phyloP scores from a whole-genome alignment of 2,888 invertebrate genomes.

The Rhyacophila evoluta region DNA sequence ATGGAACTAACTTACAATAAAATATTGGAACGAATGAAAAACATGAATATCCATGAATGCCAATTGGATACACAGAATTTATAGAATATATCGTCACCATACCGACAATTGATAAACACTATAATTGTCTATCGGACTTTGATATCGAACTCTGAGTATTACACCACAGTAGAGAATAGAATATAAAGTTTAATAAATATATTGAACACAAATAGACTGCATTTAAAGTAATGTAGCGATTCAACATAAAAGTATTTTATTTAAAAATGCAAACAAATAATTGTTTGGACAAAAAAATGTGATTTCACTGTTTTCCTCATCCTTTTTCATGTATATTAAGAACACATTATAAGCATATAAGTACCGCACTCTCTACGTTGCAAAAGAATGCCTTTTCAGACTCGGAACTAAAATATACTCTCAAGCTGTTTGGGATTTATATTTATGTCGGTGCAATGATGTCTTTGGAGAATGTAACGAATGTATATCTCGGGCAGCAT shows the following conservation, averaged over 20 bases:
- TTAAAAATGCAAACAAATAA: no score
- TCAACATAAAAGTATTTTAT: no score
- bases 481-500: slow-evolving; percentile 18
- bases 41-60: background rate
- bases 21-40: background rate
- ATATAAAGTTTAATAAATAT: no score
- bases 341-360: background rate
- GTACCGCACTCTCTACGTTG: background rate
- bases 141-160: no score
- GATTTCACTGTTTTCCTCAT: background rate
- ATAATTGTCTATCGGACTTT: no score
- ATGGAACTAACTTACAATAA: background rate
- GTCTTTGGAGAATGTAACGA: slow-evolving; percentile 3
- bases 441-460: slow-evolving; percentile 8
- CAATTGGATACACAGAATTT: background rate
- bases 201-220: no score
- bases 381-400: background rate
- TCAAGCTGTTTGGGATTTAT: slow-evolving; percentile 20
- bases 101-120: no score
- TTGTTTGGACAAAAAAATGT: background rate
- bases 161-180: no score
- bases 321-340: background rate
- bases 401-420: background rate
- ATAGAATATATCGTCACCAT: no score
- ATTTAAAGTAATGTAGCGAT: no score